Evolutionary conservation across 2,888 invertebrate species (phyloP), one percentile per base, ranked within the genome.

Genomic region (Phania funesta): DNA sequence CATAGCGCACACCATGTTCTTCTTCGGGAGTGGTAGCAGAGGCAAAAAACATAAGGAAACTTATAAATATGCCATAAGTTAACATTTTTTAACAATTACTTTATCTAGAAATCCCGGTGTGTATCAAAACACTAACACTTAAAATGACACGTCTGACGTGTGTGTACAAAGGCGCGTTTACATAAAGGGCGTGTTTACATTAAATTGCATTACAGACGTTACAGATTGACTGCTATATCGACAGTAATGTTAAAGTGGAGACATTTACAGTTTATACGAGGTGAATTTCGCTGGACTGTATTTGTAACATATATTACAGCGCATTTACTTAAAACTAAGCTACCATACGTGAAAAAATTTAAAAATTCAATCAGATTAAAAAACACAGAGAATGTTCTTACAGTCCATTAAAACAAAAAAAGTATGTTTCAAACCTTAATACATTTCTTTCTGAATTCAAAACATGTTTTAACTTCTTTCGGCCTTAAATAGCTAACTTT

Each of bases 1-100:
- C 97, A 91, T 96, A 98, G 90, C 95, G 96, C 0, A 98, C 91
- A 5, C 91, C 91, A 76, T 91, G 89, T 29, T 87, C 85, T 81
- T 91, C 91, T 78, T 91, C 91, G 1, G 89, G 86, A 0, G 85
- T 86, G 24, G 77, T 56, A 0, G 67, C 81, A n/a, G 78, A 67
- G 1, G 78, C 22, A 4, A 56, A 44, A 41, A 58, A 16, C 44
- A 76, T 11, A 5, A 80, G 13, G 32, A 11, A 50, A 44, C 24
- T 50, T 35, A 58, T 9, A 24, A 79, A 5, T 20, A 79, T 0
- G 2, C 18, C 0, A n/a, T 44, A 52, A 35, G 73, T 26, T 13
- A 52, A 52, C 71, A 79, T 79, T 32, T 35, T 70, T 20, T 22
- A 48, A 18, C 44, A 35, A 18, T 54, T 41, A 50, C 8, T 32